Evolutionary conservation across 2,888 invertebrate genomes (phyloP).

Genomic region (Eurytoma californica): DNA sequence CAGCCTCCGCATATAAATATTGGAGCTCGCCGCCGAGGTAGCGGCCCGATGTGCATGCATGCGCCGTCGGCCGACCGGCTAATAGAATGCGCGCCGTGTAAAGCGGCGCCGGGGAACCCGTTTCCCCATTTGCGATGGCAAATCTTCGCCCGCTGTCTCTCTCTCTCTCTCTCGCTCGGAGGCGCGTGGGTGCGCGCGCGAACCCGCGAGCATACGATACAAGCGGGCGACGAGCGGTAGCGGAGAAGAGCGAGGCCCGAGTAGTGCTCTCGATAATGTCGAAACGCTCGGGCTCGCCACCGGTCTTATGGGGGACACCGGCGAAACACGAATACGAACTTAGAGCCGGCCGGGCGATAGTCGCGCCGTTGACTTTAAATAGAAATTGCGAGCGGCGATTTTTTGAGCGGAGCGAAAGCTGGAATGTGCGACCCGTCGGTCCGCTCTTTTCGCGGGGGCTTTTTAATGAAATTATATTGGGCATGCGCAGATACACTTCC

Average conservation of each 20-base stretch:
- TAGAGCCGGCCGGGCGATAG: background rate
- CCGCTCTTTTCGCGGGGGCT: background rate
- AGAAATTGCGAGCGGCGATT: conserved; percentile 15
- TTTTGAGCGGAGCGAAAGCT: background rate
- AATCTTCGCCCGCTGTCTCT: conserved; percentile 23
- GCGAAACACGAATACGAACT: conserved; percentile 43
- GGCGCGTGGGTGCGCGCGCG: conserved; percentile 62
- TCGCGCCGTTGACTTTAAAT: conserved; percentile 23
- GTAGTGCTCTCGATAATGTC: conserved; percentile 60
- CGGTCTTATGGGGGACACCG: conserved; percentile 59
- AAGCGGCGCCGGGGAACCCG: conserved; percentile 52
- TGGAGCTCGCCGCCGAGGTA: conserved; percentile 1
- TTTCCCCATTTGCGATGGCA: conserved; percentile 54
- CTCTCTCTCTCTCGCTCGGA: background rate
- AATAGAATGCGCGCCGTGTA: conserved; percentile 57
- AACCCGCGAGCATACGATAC: background rate
- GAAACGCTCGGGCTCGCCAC: conserved; percentile 59
- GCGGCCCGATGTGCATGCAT: background rate
- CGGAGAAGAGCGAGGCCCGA: conserved; percentile 41
- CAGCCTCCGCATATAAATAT: conserved; percentile 30
- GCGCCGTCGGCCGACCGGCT: conserved; percentile 25
- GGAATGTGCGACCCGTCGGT: background rate
- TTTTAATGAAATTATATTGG: conserved; percentile 32
- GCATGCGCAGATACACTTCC: no score
- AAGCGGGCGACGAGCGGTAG: conserved; percentile 1